These are phyloP conservation scores for Megalopta genalis DNA, from an alignment of 1,140 invertebrate species.

Conservation along the genomic window DNA sequence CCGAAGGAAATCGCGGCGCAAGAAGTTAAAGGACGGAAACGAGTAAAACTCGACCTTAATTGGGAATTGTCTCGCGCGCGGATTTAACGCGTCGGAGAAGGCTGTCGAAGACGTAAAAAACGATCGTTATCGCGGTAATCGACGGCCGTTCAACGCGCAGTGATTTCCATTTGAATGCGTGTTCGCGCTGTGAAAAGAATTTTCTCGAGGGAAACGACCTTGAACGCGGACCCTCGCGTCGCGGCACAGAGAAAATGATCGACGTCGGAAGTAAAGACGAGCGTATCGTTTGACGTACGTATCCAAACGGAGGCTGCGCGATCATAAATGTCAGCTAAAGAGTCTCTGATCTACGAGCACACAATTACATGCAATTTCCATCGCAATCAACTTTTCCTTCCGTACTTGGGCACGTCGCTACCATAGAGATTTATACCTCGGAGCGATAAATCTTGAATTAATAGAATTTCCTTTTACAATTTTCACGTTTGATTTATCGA, in stretches of 20 bases:
- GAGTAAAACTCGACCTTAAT: neutral
- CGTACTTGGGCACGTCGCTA: no score
- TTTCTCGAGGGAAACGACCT: neutral
- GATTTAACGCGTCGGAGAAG: neutral
- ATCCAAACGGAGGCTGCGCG: no score
- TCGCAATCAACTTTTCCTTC: no score
- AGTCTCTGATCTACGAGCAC: no score
- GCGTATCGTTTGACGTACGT: no score
- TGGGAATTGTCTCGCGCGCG: neutral
- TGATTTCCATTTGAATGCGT: slow-evolving; percentile 9
- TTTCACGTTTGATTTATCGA: no score
- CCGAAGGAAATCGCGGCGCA: no score
- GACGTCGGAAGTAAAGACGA: neutral
- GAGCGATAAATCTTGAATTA: no score
- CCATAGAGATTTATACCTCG: no score
- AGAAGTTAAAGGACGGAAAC: slow-evolving; percentile 12
- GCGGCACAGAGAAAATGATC: neutral
- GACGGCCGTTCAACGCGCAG: neutral
- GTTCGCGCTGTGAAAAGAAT: slow-evolving; percentile 18
- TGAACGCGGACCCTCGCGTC: neutral
- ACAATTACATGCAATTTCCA: no score
- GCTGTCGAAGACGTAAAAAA: slow-evolving; percentile 25
- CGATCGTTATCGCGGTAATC: slow-evolving; percentile 31
- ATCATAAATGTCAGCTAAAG: no score
- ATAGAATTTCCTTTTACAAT: no score